Base-by-base conservation (phyloP, 2,797 vertebrate genomes). In the Salmo trutta region DNA sequence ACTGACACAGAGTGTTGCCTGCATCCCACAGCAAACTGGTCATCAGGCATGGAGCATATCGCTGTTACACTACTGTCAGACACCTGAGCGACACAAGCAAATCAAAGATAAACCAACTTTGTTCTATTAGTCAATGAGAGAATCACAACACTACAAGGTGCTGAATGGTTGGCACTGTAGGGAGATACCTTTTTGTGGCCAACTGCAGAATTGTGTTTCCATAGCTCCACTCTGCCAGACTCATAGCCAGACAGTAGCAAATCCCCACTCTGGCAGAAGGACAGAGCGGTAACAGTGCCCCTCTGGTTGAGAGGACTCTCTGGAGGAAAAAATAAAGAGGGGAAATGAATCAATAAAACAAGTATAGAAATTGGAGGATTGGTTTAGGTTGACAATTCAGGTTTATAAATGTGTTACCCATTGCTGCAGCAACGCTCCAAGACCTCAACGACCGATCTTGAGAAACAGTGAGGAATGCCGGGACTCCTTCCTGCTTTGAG, bases 391-490 rank as follows among this genome's bases (percentile, higher is more conserved):
- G 41, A 41, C 41, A 10, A 41, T 10, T 41, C 8, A 41, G 41
- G 41, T 47, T 14, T 10, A 64, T 36, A 47, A 71, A 3, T 75
- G 15, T 4, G 0, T 82, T 83, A 95, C 96, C 91, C 68, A n/a
- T 62, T 21, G 84, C 83, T 81, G 84, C 75, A 0, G 80, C 81
- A 12, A 89, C 47, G 3, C 82, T 85, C 95, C 97, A 98, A 74
- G 93, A 79, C 16, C 92, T 86, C 68, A 96, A 75, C 0, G 95
- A 93, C 29, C 89, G 73, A 75, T 96, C 95, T 54, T 93, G 89
- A 17, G 96, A 96, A 19, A 96, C 83, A 0, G 93, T 95, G 81
- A 96, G 86, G 79, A 97, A 90, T 12, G 91, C 82, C 36, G 89
- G 77, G 10, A 82, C 59, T 15, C 75, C 84, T 1, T 73, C 81